Evolutionary conservation across 2,797 vertebrate species (phyloP).

Genomic region (Tinamus major): DNA sequence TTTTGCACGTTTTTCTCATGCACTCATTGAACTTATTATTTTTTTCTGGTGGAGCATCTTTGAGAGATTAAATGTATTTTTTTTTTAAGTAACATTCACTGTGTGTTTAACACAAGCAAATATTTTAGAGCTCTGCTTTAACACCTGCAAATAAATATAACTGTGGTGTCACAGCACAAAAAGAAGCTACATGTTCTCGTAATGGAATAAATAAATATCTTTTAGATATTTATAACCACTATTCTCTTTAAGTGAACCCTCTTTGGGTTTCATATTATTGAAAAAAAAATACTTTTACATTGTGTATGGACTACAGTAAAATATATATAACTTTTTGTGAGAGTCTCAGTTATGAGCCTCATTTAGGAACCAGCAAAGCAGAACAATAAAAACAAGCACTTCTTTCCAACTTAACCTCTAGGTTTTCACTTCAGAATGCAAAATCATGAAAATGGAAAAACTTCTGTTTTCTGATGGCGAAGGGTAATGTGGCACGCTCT

Average conservation of each 20-base stretch:
- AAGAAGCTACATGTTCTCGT: not conserved
- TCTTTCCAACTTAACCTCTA: not conserved
- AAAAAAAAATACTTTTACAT: not conserved
- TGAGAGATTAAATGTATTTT: not conserved
- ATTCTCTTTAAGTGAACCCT: not conserved
- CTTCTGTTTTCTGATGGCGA: not conserved
- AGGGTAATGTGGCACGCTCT: not conserved
- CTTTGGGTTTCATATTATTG: not conserved
- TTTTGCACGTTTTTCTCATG: not conserved
- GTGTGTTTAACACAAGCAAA: not conserved
- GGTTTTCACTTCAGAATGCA: not conserved
- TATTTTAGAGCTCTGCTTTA: not conserved
- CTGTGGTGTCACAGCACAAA: not conserved
- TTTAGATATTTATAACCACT: not conserved
- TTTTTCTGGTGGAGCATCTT: not conserved
- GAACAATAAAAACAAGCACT: not conserved
- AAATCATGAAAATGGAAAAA: not conserved
- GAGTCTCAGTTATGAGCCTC: not conserved
- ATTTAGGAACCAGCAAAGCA: not conserved
- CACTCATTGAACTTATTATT: not conserved
- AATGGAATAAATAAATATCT: not conserved
- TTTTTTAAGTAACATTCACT: not conserved
- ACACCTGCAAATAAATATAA: conserved; percentile 1
- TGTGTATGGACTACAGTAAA: not conserved
- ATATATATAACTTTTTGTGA: not conserved